phyloP scores from a whole-genome alignment of 2,888 invertebrate genomes.

The Drosophila bunnanda region DNA sequence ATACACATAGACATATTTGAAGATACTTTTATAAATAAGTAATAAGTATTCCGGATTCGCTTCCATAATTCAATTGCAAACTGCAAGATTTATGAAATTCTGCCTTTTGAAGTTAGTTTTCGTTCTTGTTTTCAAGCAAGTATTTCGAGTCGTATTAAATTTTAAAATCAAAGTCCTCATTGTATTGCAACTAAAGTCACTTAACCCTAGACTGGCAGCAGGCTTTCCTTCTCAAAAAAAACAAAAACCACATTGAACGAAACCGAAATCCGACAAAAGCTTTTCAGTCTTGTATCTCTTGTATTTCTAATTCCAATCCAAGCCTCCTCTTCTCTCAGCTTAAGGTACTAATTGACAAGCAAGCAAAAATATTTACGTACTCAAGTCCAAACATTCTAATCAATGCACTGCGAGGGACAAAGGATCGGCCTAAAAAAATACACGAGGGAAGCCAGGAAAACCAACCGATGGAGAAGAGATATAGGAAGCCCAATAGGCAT shows the following conservation, averaged over 20 bases:
- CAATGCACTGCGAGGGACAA: constrained; percentile 67
- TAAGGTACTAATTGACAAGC: constrained; percentile 77
- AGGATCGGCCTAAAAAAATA: constrained; percentile 26
- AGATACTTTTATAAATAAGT: not conserved
- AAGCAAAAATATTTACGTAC: constrained; percentile 79
- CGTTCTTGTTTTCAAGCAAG: no score
- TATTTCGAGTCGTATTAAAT: no score
- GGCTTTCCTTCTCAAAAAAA: not conserved
- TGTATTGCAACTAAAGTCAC: not conserved
- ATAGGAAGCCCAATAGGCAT: constrained; percentile 12
- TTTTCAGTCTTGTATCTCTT: constrained; percentile 18
- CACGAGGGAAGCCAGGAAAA: constrained; percentile 4
- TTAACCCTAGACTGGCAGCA: not conserved
- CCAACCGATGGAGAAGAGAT: constrained; percentile 16
- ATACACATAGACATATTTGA: no score
- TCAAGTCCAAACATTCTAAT: constrained; percentile 80
- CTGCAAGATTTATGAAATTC: no score
- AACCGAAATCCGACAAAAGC: constrained; percentile 17
- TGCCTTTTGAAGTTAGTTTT: no score
- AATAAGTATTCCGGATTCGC: no score
- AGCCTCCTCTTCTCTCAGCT: constrained; percentile 42
- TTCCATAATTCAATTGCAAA: no score
- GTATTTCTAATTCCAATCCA: constrained; percentile 21
- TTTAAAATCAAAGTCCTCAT: not conserved
- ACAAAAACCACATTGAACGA: not conserved